Evolutionary conservation across 2,888 invertebrate species (phyloP).

Genomic region (Polymixis flavicincta): DNA sequence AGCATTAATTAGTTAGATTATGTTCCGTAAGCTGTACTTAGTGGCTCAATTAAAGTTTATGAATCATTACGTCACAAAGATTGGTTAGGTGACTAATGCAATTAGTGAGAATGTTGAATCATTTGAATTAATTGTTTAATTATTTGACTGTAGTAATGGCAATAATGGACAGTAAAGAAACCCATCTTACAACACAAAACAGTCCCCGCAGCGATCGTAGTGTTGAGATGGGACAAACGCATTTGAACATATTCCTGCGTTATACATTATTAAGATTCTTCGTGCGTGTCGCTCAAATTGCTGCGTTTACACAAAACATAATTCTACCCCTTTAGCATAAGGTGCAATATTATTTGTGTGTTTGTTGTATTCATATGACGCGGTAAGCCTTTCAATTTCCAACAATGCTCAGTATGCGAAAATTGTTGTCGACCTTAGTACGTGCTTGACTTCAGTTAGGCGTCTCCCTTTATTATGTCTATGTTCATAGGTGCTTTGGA

Average conservation of each 20-base stretch:
- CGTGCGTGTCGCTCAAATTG: slow-evolving; percentile 67
- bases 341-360: slow-evolving; percentile 59
- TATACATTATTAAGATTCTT: slow-evolving; percentile 81
- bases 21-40: slow-evolving; percentile 35
- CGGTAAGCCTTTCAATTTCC: slow-evolving; percentile 82
- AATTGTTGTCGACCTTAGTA: slow-evolving; percentile 84
- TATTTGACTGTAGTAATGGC: slow-evolving; percentile 11
- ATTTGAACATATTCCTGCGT: slow-evolving; percentile 71
- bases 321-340: slow-evolving; percentile 54
- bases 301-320: slow-evolving; percentile 40
- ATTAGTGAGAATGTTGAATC: slow-evolving; percentile 23
- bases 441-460: slow-evolving; percentile 76
- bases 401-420: slow-evolving; percentile 85
- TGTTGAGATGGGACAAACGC: slow-evolving; percentile 68
- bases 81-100: slow-evolving; percentile 18
- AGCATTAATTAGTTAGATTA: slow-evolving; percentile 49
- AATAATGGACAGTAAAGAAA: slow-evolving; percentile 9
- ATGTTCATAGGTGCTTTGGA: slow-evolving; percentile 67
- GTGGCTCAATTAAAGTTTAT: slow-evolving; percentile 38
- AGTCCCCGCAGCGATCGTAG: slow-evolving; percentile 33
- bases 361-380: slow-evolving; percentile 70
- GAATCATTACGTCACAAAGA: slow-evolving; percentile 16
- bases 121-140: slow-evolving; percentile 24
- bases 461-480: slow-evolving; percentile 69
- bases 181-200: slow-evolving; percentile 2